These are phyloP conservation scores for Pocillopora damicornis DNA, from an alignment of 64 coral and sea anemone species.

Conservation along the genomic window DNA sequence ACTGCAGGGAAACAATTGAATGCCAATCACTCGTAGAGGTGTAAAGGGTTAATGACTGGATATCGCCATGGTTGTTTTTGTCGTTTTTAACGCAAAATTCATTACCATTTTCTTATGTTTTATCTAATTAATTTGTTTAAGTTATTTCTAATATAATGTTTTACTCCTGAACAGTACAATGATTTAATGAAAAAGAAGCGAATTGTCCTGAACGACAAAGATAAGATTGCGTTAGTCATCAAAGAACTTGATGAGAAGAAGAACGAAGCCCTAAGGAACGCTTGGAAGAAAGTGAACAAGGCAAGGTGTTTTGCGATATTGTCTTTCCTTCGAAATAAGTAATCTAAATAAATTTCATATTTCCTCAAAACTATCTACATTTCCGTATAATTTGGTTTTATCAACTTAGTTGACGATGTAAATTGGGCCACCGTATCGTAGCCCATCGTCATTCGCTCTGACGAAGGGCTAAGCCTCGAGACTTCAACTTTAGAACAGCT, in stretches of 20 bases:
- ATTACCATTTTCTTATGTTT: too few relatives aligned
- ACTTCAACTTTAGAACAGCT: too few relatives aligned
- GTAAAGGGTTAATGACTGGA: too few relatives aligned
- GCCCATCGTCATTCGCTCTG: too few relatives aligned
- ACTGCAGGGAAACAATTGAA: not conserved
- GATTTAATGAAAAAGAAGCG: slow-evolving; percentile 99
- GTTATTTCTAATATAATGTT: not conserved
- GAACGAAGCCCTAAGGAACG: slow-evolving; percentile 95
- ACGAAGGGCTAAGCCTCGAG: too few relatives aligned
- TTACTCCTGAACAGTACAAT: slow-evolving; percentile 69
- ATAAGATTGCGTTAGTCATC: slow-evolving; percentile 87
- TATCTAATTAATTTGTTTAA: too few relatives aligned
- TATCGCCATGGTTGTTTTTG: too few relatives aligned
- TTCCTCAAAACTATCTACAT: not conserved
- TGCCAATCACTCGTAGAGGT: too few relatives aligned
- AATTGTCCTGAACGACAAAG: slow-evolving; percentile 93
- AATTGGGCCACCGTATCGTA: too few relatives aligned
- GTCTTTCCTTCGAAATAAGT: not conserved
- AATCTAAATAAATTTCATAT: not conserved
- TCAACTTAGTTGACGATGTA: too few relatives aligned
- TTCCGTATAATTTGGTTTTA: too few relatives aligned
- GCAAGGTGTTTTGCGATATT: slow-evolving; percentile 4
- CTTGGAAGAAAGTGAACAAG: slow-evolving; percentile 96
- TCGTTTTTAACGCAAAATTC: too few relatives aligned
- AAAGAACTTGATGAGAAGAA: slow-evolving; percentile 98